Percentiles rank a stretch among this genome's conserved stretches.
phyloP scores from a whole-genome alignment of 2,113 vertebrate genomes.

The Pionites leucogaster region DNA sequence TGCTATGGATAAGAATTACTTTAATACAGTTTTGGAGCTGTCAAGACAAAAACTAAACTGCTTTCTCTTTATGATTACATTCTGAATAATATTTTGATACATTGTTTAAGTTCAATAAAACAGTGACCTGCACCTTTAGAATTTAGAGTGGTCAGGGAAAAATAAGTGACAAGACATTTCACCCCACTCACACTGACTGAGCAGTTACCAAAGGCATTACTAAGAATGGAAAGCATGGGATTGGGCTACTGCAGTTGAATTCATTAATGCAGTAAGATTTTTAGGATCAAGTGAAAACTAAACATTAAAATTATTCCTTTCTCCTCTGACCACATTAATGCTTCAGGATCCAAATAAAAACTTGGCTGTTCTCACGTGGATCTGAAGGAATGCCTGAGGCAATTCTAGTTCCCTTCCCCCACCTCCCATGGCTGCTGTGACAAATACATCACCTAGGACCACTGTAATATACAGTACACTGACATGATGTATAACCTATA shows the following conservation, averaged over 20 bases:
- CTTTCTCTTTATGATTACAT: not conserved
- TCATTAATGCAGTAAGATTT: not conserved
- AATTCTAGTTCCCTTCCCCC: not conserved
- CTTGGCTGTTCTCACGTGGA: not conserved
- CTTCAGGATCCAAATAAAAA: not conserved
- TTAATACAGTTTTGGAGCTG: not conserved
- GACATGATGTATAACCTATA: not conserved
- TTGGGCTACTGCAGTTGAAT: not conserved
- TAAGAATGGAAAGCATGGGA: not conserved
- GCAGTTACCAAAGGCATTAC: not conserved
- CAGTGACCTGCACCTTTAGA: not conserved
- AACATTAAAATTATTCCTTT: not conserved
- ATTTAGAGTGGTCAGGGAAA: not conserved
- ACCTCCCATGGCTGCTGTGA: not conserved
- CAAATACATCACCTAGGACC: rapidly evolving
- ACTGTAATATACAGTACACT: not conserved
- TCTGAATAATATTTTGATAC: not conserved
- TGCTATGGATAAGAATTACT: not conserved
- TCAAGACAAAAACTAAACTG: not conserved
- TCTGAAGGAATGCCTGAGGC: not conserved
- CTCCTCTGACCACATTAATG: not conserved
- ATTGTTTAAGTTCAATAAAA: not conserved
- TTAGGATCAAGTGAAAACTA: not conserved
- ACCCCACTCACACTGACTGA: not conserved
- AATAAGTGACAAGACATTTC: not conserved